These are phyloP conservation scores for Lasioglossum baleicum DNA, from an alignment of 1,140 invertebrate species.

Conservation along the genomic window DNA sequence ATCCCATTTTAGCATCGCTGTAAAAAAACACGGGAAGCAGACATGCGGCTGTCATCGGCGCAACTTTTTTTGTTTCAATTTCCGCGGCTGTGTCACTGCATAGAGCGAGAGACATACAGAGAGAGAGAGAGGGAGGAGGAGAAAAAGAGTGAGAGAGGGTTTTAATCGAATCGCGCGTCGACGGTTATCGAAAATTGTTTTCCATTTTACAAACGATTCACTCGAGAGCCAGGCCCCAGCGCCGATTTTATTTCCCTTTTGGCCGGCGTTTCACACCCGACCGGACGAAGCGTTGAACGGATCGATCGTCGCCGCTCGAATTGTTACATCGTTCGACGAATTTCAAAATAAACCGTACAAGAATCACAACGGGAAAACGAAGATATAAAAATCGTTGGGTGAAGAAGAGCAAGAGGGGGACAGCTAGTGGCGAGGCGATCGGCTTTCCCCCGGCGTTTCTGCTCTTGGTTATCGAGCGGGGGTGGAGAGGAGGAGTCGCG, in stretches of 20 bases:
- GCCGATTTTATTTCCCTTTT: neutral
- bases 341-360: neutral
- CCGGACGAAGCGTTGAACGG: constrained; percentile 7
- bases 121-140: too few species aligned
- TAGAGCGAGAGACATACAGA: too few species aligned
- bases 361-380: too few species aligned
- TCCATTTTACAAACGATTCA: neutral
- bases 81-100: neutral
- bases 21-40: neutral
- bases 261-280: neutral
- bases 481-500: neutral
- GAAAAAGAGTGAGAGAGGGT: too few species aligned
- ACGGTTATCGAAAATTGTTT: neutral
- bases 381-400: too few species aligned
- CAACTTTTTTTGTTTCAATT: neutral
- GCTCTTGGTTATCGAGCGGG: neutral
- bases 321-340: neutral
- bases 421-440: too few species aligned
- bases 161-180: neutral
- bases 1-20: too few species aligned
- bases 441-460: neutral
- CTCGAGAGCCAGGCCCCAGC: too few species aligned
- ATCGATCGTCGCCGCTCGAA: constrained; percentile 25
- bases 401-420: too few species aligned
- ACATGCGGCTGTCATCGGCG: neutral